Base-by-base conservation (phyloP, 1,140 invertebrate genomes). In the Aphis gossypii region DNA sequence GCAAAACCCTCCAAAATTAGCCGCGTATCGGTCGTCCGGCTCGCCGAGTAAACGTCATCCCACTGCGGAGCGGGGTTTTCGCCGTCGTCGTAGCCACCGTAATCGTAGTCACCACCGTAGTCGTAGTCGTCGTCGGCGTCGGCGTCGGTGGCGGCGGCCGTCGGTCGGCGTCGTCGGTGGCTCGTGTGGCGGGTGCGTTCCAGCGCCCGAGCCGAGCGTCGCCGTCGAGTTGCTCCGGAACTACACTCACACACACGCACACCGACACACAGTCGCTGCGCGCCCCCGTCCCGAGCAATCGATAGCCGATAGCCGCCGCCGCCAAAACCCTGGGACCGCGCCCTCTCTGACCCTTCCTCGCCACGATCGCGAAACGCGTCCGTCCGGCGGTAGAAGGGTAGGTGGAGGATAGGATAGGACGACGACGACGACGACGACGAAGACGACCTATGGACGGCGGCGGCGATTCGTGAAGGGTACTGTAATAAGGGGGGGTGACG, bases 211-310 rank as follows among this genome's bases (percentile, higher is more conserved):
- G 91, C 91, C 60, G 46, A 92, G 91, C 91, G 91, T 93, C 76
- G 91, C 46, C 91, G 82, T 93, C 91, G 91, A 93, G 91, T 93
- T 93, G 91, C 91, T 93, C 91, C 82, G 91, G 91, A 93, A 93
- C 91, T 93, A 93, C 82, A 44, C 46, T n/a, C 90, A 92, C 86
- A 48, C 46, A 48, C 46, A 7, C 86, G 4, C 46, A 44, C 84
- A 91, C 90, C 20, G 25, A 68, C 84, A 44, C 84, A 51, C 90
- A 21, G 90, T 48, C 90, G 60, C 41, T 41, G 46, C 9, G 46
- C n/a, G 48, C 91, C 44, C 44, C 44, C 41, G 90, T 82, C n/a
- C 56, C 68, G 60, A 82, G 76, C 76, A 93, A 84, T 84, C 91
- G 91, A 93, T 93, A 93, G 91, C 91, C 91, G 76, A 92, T 92